phyloP scores from a whole-genome alignment of 2,888 invertebrate genomes.

The Polyommatus icarus region DNA sequence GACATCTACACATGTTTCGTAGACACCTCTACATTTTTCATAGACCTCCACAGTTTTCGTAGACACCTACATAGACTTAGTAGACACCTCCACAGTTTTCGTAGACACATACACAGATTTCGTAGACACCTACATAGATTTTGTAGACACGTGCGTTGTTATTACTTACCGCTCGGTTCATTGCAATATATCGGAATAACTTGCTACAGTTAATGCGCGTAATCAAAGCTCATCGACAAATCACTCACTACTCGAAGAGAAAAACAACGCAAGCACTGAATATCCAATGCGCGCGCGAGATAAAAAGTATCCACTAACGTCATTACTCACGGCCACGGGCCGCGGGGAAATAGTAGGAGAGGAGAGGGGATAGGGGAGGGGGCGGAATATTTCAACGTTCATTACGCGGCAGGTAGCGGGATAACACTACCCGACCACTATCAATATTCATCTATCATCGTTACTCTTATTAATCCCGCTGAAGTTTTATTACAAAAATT shows the following conservation, averaged over 20 bases:
- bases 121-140: no score
- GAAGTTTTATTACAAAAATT: not conserved
- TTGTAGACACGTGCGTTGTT: no score
- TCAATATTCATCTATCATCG: conserved; percentile 21
- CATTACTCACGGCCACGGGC: not conserved
- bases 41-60: no score
- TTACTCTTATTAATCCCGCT: conserved; percentile 6
- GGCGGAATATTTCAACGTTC: not conserved
- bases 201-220: no score
- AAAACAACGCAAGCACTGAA: not conserved
- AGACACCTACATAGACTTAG: no score
- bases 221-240: no score
- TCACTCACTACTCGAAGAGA: not conserved
- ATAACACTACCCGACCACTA: not conserved
- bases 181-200: no score
- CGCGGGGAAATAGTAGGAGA: not conserved
- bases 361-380: not conserved
- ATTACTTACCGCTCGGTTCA: no score
- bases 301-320: not conserved
- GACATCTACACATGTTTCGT: no score
- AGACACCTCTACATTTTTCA: no score
- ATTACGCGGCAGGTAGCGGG: not conserved
- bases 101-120: no score
- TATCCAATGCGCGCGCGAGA: not conserved
- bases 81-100: no score